Evolutionary conservation across 2,888 invertebrate genomes (phyloP).

Genomic region (Hyposoter didymator): DNA sequence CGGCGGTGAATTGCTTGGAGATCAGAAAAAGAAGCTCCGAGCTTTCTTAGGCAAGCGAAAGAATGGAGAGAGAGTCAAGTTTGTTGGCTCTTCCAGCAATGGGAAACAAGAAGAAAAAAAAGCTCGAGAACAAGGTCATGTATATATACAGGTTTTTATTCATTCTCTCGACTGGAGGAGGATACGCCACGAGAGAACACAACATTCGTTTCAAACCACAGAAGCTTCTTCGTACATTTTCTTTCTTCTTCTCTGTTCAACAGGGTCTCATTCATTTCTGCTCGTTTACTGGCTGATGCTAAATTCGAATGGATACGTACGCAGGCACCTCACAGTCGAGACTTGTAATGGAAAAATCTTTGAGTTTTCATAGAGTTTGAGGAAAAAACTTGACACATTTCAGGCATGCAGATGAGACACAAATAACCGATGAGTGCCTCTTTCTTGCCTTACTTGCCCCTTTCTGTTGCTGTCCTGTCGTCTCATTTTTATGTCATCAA

Average conservation of each 20-base stretch:
- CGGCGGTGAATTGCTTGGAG: conserved; percentile 41
- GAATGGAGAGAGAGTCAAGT: conserved; percentile 39
- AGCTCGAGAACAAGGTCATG: background rate
- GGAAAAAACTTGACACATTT: background rate
- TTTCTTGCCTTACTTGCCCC: background rate
- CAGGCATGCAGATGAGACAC: background rate
- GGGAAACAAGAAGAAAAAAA: background rate
- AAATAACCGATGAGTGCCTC: conserved; percentile 11
- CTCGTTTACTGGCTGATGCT: conserved; percentile 16
- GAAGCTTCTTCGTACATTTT: conserved; percentile 21
- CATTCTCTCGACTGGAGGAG: conserved; percentile 32
- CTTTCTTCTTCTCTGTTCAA: conserved; percentile 23
- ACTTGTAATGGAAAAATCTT: background rate
- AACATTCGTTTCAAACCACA: conserved; percentile 22
- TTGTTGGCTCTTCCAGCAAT: conserved; percentile 35
- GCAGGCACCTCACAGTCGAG: background rate
- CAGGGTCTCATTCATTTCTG: conserved; percentile 18
- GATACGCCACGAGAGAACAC: conserved; percentile 29
- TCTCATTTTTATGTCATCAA: conserved; percentile 54
- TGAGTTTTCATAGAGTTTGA: background rate
- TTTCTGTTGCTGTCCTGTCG: conserved; percentile 27
- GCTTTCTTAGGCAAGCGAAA: conserved; percentile 7
- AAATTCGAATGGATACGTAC: conserved; percentile 42
- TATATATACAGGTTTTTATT: conserved; percentile 46
- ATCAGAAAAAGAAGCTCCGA: conserved; percentile 40